Evolutionary conservation across 2,888 invertebrate species (phyloP), one percentile per base, ranked within the genome.

Genomic region (Teleiodes luculella): DNA sequence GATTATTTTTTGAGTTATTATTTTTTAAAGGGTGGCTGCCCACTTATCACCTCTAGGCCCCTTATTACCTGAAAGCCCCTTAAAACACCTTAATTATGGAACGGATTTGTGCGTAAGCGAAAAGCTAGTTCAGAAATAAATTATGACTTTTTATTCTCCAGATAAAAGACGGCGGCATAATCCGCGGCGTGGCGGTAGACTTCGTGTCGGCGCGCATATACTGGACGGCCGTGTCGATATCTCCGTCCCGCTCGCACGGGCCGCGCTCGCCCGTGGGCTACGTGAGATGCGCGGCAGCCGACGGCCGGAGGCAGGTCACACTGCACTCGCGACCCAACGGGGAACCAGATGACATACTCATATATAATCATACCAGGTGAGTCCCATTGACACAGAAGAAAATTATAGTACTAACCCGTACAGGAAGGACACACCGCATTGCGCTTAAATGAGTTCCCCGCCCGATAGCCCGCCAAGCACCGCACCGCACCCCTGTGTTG

Each of bases 101-200:
- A n/a, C n/a, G n/a, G n/a, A n/a, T n/a, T n/a, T n/a, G n/a, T n/a
- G n/a, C n/a, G n/a, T n/a, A n/a, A n/a, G n/a, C n/a, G n/a, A n/a
- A n/a, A n/a, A n/a, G n/a, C n/a, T 18, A 2, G 18, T 37, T 37
- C 16, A 16, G 18, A 16, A 18, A 16, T 35, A 2, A 31, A 30
- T 30, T 33, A 13, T 13, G 7, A 37, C 13, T 14, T 1, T 14
- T 3, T 18, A 10, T 41, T 18, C 14, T 3, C 16, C 57, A 90
- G 91, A 80, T 92, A 35, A 86, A 82, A 10, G 90, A 90, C 52
- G 78, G 92, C 47, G 90, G 91, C 53, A 91, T 92, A 61, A 94
- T 96, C 0, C 92, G 95, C 69, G 95, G 95, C 39, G 84, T 96
- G 51, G 93, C 95, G 7, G 70, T 95, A 37, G 95, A 96, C 82